Evolutionary conservation across 2,888 invertebrate genomes (phyloP), one percentile per base, ranked within the genome.

Genomic region (Coelogynopora nodosa): DNA sequence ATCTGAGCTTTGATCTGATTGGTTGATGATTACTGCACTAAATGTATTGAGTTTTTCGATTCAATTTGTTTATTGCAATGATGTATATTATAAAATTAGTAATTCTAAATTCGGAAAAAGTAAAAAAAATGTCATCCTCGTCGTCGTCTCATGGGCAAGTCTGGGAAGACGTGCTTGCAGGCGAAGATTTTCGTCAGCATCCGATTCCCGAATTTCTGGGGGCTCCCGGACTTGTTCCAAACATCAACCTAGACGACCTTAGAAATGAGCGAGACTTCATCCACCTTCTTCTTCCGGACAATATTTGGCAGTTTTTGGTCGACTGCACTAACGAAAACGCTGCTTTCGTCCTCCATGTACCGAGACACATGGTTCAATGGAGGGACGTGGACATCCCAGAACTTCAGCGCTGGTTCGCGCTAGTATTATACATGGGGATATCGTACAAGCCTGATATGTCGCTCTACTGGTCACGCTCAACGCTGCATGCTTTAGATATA

Each of bases 221-320:
- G 27, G 74, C 74, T 74, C 10, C 74, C 2, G 74, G 74, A 13
- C 74, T 74, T 74, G 74, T 23, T 74, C 74, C 74, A 74, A 74
- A 74, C 23, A 74, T 74, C 5, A 74, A 74, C 23, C 2, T 74
- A 13, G 18, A 74, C 5, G 74, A 74, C 23, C 74, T 74, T 13
- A 74, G 74, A 74, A 74, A 74, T 23, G 74, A 74, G 74, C 5
- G 27, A 74, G 74, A 74, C 23, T 74, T 74, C 74, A 74, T 74
- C 10, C 5, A 74, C 74, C 23, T 74, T 2, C 74, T 74, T 13
- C 74, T 74, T 23, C 74, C 74, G 74, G 74, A 74, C 5, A 74
- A 74, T 26, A 74, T 74, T 23, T 74, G 74, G 74, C 74, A 13
- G 74, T 74, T 74, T 23, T 13, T 74, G 23, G 74, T 74, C 5